These are phyloP conservation scores for Oegoconia quadripuncta DNA, from an alignment of 2,888 invertebrate genomes.

Conservation along the genomic window DNA sequence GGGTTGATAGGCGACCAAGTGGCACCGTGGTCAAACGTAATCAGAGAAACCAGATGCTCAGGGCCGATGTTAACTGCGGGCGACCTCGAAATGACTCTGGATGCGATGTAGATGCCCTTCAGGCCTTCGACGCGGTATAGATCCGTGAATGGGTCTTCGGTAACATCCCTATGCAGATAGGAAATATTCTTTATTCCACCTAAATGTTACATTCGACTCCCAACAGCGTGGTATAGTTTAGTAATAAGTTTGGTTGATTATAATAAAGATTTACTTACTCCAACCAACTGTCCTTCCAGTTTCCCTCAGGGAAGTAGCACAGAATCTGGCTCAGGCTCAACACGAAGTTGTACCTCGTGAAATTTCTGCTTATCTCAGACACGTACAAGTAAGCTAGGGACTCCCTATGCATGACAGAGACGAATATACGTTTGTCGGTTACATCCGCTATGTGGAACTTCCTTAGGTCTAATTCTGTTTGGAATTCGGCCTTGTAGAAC, in stretches of 20 bases:
- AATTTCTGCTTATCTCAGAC: constrained; percentile 83
- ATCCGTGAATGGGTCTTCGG: constrained; percentile 91
- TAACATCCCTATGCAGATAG: constrained; percentile 86
- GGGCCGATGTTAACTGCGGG: constrained; percentile 80
- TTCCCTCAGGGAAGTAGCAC: constrained; percentile 90
- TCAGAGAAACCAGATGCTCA: constrained; percentile 87
- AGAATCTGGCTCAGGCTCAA: constrained; percentile 89
- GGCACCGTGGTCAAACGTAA: constrained; percentile 92
- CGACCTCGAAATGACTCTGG: constrained; percentile 82
- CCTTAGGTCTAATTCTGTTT: constrained; percentile 80
- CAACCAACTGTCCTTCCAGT: constrained; percentile 90
- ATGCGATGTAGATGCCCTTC: constrained; percentile 93
- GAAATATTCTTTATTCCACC: no score
- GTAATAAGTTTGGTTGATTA: background rate
- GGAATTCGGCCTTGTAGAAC: constrained; percentile 87
- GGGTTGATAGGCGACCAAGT: constrained; percentile 88
- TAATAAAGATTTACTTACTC: constrained; percentile 78
- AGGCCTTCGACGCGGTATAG: constrained; percentile 92
- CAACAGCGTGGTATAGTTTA: background rate
- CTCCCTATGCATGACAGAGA: constrained; percentile 89
- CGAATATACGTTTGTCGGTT: constrained; percentile 87
- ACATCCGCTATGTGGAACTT: constrained; percentile 93
- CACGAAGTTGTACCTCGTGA: constrained; percentile 84
- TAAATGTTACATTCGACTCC: background rate
- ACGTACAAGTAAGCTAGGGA: constrained; percentile 88